These are phyloP conservation scores for Cryptomyrus ogoouensis DNA, from an alignment of 2,113 vertebrate genomes.

Conservation along the genomic window DNA sequence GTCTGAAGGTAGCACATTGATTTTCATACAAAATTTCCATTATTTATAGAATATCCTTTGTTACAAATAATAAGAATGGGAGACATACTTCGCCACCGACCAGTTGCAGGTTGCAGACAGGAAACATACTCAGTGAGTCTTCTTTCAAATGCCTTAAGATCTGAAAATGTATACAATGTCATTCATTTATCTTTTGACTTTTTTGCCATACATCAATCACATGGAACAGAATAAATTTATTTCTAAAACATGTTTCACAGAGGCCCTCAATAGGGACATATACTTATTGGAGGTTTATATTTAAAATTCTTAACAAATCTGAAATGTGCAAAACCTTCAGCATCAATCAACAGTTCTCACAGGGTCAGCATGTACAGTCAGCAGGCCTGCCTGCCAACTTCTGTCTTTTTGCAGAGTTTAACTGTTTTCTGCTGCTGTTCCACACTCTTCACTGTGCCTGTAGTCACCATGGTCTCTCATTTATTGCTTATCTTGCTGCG, in stretches of 20 bases:
- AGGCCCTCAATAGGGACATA: background rate
- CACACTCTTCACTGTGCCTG: background rate
- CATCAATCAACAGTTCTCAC: background rate
- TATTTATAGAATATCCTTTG: background rate
- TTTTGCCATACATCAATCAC: background rate
- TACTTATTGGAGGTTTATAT: constrained; percentile 2
- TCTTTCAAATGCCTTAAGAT: constrained; percentile 97
- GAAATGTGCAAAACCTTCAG: background rate
- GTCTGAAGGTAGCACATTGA: background rate
- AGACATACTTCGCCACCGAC: constrained; percentile 97
- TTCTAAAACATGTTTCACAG: background rate
- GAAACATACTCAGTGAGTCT: constrained; percentile 96
- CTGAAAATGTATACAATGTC: constrained; percentile 47
- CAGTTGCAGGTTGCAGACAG: constrained; percentile 94
- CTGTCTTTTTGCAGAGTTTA: background rate
- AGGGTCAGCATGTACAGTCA: background rate
- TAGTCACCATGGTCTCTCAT: background rate
- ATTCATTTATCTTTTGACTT: background rate
- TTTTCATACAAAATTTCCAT: background rate
- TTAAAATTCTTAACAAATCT: background rate
- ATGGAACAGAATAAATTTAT: background rate
- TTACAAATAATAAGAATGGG: background rate
- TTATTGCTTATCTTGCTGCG: background rate
- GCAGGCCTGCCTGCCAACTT: background rate
- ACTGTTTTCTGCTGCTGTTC: background rate